Evolutionary conservation across 35 echinoderm and acorn worm species (phyloP).

Genomic region (Heliocidaris tuberculata): DNA sequence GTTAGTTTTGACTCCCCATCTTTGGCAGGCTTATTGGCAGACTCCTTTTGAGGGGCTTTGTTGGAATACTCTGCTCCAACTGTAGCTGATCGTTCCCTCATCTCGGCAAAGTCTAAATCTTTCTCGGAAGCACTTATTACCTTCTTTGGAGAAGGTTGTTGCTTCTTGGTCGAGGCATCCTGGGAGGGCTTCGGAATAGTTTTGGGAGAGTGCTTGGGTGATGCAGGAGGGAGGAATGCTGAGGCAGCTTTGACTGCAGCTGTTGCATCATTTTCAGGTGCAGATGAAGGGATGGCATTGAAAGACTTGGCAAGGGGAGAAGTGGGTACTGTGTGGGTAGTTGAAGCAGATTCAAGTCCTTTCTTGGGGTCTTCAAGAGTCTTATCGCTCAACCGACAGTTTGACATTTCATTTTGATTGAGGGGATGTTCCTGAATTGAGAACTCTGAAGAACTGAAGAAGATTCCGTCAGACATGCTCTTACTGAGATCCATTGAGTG

Average conservation of each 20-base stretch:
- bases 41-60: constrained; percentile 43
- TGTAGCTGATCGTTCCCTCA: constrained; percentile 42
- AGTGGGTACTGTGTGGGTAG: not conserved
- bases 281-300: not conserved
- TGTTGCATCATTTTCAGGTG: constrained; percentile 13
- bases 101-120: not conserved
- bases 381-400: constrained; percentile 7
- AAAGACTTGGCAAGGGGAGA: constrained; percentile 42
- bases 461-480: constrained; percentile 57
- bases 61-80: constrained; percentile 52
- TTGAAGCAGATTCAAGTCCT: not conserved
- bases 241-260: constrained; percentile 10
- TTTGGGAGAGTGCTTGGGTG: constrained; percentile 55
- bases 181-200: constrained; percentile 37
- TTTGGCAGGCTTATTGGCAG: constrained; percentile 17
- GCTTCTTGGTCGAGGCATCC: not conserved
- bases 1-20: constrained; percentile 46
- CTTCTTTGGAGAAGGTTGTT: constrained; percentile 6
- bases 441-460: constrained; percentile 41
- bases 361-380: constrained; percentile 21
- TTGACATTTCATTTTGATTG: constrained; percentile 70
- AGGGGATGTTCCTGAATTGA: constrained; percentile 50
- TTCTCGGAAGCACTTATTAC: not conserved
- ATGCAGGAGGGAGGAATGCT: constrained; percentile 37
- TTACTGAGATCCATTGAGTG: constrained; percentile 96